These are phyloP conservation scores for Nymphicus hollandicus DNA, from an alignment of 2,113 vertebrate species.

Conservation along the genomic window DNA sequence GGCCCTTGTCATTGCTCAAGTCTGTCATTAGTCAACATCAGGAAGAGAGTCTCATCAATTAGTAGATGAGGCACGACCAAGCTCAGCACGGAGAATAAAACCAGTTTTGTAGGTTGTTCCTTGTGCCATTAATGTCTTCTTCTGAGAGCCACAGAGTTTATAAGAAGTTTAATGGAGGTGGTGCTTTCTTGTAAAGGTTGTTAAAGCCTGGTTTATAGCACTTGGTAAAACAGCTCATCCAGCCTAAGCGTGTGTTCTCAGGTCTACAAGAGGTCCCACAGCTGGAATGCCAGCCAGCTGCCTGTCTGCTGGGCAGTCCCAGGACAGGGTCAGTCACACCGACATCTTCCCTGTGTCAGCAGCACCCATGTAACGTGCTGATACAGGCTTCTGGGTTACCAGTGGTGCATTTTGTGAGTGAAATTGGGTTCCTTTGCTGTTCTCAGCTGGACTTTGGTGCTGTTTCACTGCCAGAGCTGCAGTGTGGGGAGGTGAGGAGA, in stretches of 20 bases:
- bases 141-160: neutral
- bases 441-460: neutral
- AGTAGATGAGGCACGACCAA: neutral
- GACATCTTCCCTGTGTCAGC: no score
- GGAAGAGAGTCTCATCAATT: neutral
- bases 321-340: neutral
- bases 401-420: neutral
- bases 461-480: neutral
- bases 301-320: neutral
- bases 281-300: neutral
- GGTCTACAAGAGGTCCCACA: neutral
- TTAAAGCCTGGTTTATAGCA: neutral
- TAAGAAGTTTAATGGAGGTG: neutral
- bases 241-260: neutral
- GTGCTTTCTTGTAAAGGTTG: neutral
- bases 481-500: neutral
- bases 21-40: neutral
- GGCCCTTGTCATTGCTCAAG: neutral
- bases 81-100: neutral
- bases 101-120: neutral
- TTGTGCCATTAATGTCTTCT: neutral
- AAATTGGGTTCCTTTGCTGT: neutral
- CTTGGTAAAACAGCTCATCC: neutral
- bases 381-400: neutral
- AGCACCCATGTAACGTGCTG: fast-evolving